Conservation (phyloP, 1,140 invertebrate genomes). For the Drosophila mauritiana region DNA sequence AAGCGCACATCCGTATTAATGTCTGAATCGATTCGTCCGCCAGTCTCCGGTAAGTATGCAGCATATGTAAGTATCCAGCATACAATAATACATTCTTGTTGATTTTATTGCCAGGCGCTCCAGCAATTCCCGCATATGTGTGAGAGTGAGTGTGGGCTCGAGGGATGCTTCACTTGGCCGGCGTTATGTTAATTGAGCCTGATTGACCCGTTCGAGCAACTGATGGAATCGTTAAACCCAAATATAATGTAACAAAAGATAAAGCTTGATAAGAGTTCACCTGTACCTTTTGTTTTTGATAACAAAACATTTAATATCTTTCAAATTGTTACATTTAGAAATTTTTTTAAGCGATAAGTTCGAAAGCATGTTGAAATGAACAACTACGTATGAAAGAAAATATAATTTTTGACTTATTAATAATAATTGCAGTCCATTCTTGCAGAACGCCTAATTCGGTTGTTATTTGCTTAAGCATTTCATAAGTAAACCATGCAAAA, state of each 20-base stretch:
- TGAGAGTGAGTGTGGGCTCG: slow-evolving; percentile 1
- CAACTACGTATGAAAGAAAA: too few relatives aligned
- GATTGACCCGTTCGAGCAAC: slow-evolving; percentile 29
- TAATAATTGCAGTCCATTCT: not conserved
- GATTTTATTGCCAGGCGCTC: slow-evolving; percentile 46
- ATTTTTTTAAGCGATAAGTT: too few relatives aligned
- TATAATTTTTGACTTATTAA: too few relatives aligned
- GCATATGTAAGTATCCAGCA: too few relatives aligned
- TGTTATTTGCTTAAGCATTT: slow-evolving; percentile 4
- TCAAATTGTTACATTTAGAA: too few relatives aligned
- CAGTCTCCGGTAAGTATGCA: slow-evolving; percentile 23
- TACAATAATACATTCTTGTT: slow-evolving; percentile 37
- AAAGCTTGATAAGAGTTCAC: not conserved
- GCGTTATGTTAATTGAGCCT: slow-evolving; percentile 44
- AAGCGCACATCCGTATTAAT: slow-evolving; percentile 17
- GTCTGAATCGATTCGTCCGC: slow-evolving; percentile 6
- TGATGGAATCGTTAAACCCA: slow-evolving; percentile 16
- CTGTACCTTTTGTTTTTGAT: not conserved
- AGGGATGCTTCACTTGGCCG: slow-evolving; percentile 1
- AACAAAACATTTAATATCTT: slow-evolving; percentile 5
- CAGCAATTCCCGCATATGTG: slow-evolving; percentile 26
- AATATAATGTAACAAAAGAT: slow-evolving; percentile 6
- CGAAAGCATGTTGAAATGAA: too few relatives aligned
- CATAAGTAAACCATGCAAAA: slow-evolving; percentile 1
- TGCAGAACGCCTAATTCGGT: not conserved